Evolutionary conservation across 2,888 invertebrate species (phyloP).

Genomic region (Campoplex nolae): DNA sequence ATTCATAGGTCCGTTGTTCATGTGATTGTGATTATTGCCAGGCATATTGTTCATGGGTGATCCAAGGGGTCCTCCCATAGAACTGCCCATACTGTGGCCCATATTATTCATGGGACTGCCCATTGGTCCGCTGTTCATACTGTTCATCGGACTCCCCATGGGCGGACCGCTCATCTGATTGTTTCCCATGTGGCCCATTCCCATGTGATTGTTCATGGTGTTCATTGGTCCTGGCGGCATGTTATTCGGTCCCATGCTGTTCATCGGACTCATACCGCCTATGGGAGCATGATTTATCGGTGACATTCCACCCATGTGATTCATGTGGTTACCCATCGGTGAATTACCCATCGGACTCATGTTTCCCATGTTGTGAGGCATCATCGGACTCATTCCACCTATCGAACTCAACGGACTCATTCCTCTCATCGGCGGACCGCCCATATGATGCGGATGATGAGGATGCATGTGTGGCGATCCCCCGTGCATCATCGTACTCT

Average conservation of each 20-base stretch:
- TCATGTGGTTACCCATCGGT: constrained; percentile 86
- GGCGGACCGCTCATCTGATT: constrained; percentile 85
- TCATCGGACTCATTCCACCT: constrained; percentile 84
- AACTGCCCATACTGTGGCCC: constrained; percentile 89
- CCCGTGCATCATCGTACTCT: constrained; percentile 86
- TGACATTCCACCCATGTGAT: constrained; percentile 87
- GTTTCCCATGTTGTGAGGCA: constrained; percentile 83
- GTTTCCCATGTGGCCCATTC: constrained; percentile 85
- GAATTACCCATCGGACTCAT: constrained; percentile 83
- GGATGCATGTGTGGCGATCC: constrained; percentile 85
- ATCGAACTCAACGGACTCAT: constrained; percentile 87
- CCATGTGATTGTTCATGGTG: constrained; percentile 85
- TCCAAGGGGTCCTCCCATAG: constrained; percentile 87
- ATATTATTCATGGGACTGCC: constrained; percentile 88
- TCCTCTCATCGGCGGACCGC: constrained; percentile 88
- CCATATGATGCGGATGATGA: constrained; percentile 87
- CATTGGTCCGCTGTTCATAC: constrained; percentile 86
- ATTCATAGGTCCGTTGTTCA: constrained; percentile 82
- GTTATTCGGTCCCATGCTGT: constrained; percentile 89
- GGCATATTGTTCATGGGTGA: constrained; percentile 90
- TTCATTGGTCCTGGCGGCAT: constrained; percentile 89
- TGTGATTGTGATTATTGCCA: constrained; percentile 80
- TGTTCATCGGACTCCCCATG: constrained; percentile 88
- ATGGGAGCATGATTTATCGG: constrained; percentile 88
- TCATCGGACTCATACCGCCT: constrained; percentile 89